Conservation (phyloP, 2,113 vertebrate species). For the Centropristis striata region DNA sequence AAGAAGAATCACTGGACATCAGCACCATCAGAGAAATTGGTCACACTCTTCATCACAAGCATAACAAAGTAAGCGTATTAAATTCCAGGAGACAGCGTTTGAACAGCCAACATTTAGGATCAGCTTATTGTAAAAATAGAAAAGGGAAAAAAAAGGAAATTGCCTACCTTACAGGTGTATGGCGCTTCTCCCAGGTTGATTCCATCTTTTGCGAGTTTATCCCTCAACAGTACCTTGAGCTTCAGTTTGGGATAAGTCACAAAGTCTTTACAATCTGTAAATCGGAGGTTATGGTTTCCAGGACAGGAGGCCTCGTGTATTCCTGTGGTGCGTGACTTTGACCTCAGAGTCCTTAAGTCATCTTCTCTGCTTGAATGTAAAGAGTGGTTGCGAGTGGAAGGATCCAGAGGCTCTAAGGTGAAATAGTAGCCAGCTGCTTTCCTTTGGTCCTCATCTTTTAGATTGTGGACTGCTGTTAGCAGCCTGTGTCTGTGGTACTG, state of each 20-base stretch:
- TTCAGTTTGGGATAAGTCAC: slow-evolving; percentile 92
- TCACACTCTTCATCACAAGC: slow-evolving; percentile 55
- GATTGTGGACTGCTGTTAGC: slow-evolving; percentile 89
- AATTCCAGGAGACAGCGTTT: slow-evolving; percentile 46
- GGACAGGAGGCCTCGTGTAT: slow-evolving; percentile 67
- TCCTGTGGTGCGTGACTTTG: slow-evolving; percentile 26
- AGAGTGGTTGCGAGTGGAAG: slow-evolving; percentile 56
- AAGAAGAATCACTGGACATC: slow-evolving; percentile 32
- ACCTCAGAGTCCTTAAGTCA: slow-evolving; percentile 35
- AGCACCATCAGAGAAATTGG: slow-evolving; percentile 65
- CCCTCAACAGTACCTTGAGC: slow-evolving; percentile 95
- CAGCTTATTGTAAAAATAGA: not conserved
- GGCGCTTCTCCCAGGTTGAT: slow-evolving; percentile 92
- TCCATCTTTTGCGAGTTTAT: slow-evolving; percentile 94
- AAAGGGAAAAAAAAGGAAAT: not conserved
- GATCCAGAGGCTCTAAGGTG: slow-evolving; percentile 91
- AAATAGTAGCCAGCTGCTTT: slow-evolving; percentile 91
- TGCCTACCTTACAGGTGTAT: slow-evolving; percentile 92
- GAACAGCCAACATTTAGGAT: slow-evolving; percentile 12
- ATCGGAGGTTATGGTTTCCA: slow-evolving; percentile 74
- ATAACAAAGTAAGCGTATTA: slow-evolving; percentile 27
- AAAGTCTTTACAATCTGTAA: slow-evolving; percentile 82
- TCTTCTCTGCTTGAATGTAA: slow-evolving; percentile 61
- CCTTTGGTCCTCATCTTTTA: slow-evolving; percentile 88
- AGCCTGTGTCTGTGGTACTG: slow-evolving; percentile 91